Evolutionary conservation across 1,140 invertebrate genomes (phyloP).

Genomic region (Cydia strobilella): DNA sequence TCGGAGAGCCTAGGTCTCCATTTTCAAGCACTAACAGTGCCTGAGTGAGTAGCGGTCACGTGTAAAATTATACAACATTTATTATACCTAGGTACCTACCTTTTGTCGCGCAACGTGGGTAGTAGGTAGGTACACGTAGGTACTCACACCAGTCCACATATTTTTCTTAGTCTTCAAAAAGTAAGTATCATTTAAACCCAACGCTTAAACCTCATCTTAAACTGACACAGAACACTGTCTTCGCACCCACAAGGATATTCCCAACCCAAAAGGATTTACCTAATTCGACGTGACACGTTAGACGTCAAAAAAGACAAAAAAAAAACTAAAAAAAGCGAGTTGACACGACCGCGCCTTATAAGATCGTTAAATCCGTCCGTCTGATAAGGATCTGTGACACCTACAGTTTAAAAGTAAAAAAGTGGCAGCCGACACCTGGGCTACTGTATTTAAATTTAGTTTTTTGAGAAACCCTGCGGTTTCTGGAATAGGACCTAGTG

Average conservation of each 20-base stretch:
- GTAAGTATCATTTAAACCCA: background rate
- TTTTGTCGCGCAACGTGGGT: background rate
- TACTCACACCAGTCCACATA: background rate
- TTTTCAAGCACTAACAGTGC: too few species aligned
- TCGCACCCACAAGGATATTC: slow-evolving; percentile 61
- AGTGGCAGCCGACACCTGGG: slow-evolving; percentile 61
- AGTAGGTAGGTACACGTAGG: background rate
- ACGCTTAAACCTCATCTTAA: slow-evolving; percentile 28
- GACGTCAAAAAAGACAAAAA: slow-evolving; percentile 56
- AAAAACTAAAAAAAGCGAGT: slow-evolving; percentile 56
- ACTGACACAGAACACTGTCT: slow-evolving; percentile 38
- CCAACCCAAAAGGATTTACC: slow-evolving; percentile 71
- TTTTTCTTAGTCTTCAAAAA: slow-evolving; percentile 3
- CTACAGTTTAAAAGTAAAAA: slow-evolving; percentile 59
- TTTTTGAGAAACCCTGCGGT: slow-evolving; percentile 66
- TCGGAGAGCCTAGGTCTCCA: too few species aligned
- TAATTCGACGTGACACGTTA: slow-evolving; percentile 74
- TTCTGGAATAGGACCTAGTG: slow-evolving; percentile 49
- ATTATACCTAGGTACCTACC: too few species aligned
- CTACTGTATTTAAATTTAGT: slow-evolving; percentile 76
- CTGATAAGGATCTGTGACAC: slow-evolving; percentile 77
- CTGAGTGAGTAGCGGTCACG: too few species aligned
- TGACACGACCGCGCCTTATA: slow-evolving; percentile 69
- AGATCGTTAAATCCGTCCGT: slow-evolving; percentile 74
- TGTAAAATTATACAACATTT: too few species aligned